Conservation (phyloP, 2,113 vertebrate species). For the Perca flavescens region DNA sequence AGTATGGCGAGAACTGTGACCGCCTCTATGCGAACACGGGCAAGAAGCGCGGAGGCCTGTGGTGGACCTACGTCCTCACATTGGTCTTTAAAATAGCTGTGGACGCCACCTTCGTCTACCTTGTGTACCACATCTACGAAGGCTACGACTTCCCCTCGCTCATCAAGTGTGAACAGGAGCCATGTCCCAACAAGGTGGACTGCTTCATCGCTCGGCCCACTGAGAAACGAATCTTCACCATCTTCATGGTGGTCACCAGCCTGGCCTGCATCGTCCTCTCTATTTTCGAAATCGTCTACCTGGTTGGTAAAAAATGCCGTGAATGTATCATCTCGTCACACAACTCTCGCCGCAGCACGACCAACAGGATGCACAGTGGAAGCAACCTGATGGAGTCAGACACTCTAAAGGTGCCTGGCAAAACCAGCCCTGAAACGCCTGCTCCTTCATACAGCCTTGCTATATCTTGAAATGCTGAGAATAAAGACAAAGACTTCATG, state of each 20-base stretch:
- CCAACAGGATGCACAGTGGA: slow-evolving; percentile 59
- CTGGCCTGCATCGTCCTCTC: slow-evolving; percentile 89
- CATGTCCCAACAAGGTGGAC: slow-evolving; percentile 94
- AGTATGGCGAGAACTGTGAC: slow-evolving; percentile 66
- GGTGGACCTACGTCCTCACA: slow-evolving; percentile 96
- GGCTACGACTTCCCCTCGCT: slow-evolving; percentile 89
- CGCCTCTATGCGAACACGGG: slow-evolving; percentile 85
- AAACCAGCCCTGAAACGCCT: slow-evolving; percentile 37
- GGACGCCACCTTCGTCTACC: slow-evolving; percentile 88
- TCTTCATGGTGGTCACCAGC: slow-evolving; percentile 94
- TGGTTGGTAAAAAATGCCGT: slow-evolving; percentile 88
- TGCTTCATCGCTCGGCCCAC: slow-evolving; percentile 95
- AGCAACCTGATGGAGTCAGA: slow-evolving; percentile 61
- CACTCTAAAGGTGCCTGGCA: not conserved
- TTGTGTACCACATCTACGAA: slow-evolving; percentile 90
- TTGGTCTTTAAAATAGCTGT: slow-evolving; percentile 91
- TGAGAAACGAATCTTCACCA: slow-evolving; percentile 95
- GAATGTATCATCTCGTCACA: slow-evolving; percentile 61
- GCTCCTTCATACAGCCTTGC: slow-evolving; percentile 69
- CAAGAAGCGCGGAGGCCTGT: slow-evolving; percentile 94
- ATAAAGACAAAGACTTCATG: not conserved
- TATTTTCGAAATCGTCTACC: slow-evolving; percentile 89
- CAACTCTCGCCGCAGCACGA: slow-evolving; percentile 30
- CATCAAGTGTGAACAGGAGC: slow-evolving; percentile 88
- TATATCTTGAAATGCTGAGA: slow-evolving; percentile 15